Evolutionary conservation across 2,888 invertebrate species (phyloP).

Genomic region (Lingula anatina): DNA sequence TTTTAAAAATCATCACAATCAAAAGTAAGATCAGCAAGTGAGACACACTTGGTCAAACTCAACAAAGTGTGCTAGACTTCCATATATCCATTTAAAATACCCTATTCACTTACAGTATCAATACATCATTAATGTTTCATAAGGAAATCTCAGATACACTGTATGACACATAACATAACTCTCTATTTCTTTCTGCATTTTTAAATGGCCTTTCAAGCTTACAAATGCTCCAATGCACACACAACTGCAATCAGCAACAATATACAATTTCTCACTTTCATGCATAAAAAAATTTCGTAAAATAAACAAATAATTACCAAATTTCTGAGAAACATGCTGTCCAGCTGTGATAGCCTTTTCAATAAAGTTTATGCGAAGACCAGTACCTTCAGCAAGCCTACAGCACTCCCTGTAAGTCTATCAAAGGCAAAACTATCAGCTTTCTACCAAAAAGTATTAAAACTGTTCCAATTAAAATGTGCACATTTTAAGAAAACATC

Average conservation of each 20-base stretch:
- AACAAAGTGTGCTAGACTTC: too few species aligned
- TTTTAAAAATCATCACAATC: neutral
- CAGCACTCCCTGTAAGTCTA: slow-evolving; percentile 64
- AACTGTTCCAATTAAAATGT: neutral
- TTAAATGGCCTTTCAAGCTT: too few species aligned
- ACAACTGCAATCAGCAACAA: too few species aligned
- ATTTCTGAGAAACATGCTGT: slow-evolving; percentile 71
- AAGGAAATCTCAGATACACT: too few species aligned
- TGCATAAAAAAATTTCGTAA: too few species aligned
- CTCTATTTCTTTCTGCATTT: too few species aligned
- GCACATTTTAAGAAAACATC: slow-evolving; percentile 11
- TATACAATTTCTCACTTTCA: too few species aligned
- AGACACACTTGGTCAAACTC: neutral
- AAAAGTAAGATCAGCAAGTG: neutral
- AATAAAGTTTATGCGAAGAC: slow-evolving; percentile 71
- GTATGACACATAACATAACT: too few species aligned
- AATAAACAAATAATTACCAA: slow-evolving; percentile 58
- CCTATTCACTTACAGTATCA: too few species aligned
- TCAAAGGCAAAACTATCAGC: slow-evolving; percentile 2
- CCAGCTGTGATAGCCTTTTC: slow-evolving; percentile 69
- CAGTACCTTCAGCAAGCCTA: slow-evolving; percentile 68
- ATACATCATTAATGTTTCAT: too few species aligned
- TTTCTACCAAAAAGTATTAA: neutral
- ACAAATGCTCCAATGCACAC: too few species aligned
- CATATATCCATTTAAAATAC: too few species aligned